Conservation (phyloP, 2,888 invertebrate genomes). For the Polymixis lichenea region DNA sequence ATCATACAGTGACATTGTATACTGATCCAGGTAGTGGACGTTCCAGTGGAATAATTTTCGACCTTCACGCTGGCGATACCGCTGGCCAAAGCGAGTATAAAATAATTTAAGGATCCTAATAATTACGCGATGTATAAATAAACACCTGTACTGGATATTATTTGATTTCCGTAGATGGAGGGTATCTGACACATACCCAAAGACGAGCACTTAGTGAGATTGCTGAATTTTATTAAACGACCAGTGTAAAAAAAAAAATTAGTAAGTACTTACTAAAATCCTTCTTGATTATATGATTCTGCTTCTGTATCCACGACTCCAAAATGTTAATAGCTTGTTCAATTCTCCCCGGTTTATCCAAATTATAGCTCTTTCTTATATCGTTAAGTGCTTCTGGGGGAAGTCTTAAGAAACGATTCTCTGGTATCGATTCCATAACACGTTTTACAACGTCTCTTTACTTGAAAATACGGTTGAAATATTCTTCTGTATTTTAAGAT, state of each 20-base stretch:
- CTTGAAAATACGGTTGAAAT: background rate
- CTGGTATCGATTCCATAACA: slow-evolving; percentile 66
- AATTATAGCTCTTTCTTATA: slow-evolving; percentile 67
- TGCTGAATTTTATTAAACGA: background rate
- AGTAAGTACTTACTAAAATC: slow-evolving; percentile 67
- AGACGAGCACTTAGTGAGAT: no score
- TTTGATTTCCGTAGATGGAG: background rate
- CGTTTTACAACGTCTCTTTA: no score
- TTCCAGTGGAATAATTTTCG: no score
- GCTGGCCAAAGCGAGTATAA: no score
- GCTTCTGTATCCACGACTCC: slow-evolving; percentile 74
- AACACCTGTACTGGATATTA: background rate
- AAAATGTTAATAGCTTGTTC: slow-evolving; percentile 71
- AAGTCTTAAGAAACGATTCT: slow-evolving; percentile 62
- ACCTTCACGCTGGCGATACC: no score
- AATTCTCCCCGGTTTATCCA: slow-evolving; percentile 70
- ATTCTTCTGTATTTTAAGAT: background rate
- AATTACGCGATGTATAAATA: no score
- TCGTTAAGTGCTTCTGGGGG: slow-evolving; percentile 62
- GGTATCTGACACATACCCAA: background rate
- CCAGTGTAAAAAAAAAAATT: background rate
- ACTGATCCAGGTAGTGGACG: no score
- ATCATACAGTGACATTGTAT: no score
- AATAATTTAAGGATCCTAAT: no score
- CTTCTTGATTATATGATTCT: slow-evolving; percentile 69